phyloP scores from a whole-genome alignment of 2,113 vertebrate genomes.

The Orthonyx spaldingii region DNA sequence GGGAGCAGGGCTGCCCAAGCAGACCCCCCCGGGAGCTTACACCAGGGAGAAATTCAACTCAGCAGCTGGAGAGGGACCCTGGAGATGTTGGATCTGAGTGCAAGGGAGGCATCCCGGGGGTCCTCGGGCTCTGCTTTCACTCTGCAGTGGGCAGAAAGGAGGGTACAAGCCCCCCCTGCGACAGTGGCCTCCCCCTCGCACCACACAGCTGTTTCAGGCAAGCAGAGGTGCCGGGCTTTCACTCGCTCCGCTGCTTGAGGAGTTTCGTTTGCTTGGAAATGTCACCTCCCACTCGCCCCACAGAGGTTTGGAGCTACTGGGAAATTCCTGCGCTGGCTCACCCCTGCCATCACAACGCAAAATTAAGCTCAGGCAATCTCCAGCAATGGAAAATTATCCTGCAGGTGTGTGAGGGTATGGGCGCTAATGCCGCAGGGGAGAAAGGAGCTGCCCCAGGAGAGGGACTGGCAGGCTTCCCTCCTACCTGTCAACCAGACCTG shows the following conservation, averaged over 20 bases:
- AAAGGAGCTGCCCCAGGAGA: background rate
- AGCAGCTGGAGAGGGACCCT: background rate
- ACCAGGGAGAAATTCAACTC: background rate
- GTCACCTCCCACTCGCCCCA: rapidly evolving
- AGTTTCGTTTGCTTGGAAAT: background rate
- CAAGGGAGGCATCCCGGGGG: background rate
- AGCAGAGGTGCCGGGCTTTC: background rate
- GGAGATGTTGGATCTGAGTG: background rate
- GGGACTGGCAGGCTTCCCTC: background rate
- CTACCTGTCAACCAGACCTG: no score
- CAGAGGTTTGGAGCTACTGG: background rate
- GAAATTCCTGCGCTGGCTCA: background rate
- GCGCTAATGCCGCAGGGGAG: background rate
- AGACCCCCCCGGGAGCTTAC: rapidly evolving
- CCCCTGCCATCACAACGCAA: rapidly evolving
- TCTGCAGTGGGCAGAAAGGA: background rate
- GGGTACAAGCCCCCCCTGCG: rapidly evolving
- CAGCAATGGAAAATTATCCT: background rate
- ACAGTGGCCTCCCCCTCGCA: rapidly evolving
- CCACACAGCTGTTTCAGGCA: rapidly evolving
- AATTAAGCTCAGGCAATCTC: background rate
- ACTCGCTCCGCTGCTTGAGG: background rate
- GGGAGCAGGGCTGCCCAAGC: background rate
- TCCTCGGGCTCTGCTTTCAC: rapidly evolving
- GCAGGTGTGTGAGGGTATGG: background rate